Percentiles rank a stretch among this genome's conserved stretches.
phyloP scores from a whole-genome alignment of 2,113 vertebrate genomes.

The Pangasianodon gigas region DNA sequence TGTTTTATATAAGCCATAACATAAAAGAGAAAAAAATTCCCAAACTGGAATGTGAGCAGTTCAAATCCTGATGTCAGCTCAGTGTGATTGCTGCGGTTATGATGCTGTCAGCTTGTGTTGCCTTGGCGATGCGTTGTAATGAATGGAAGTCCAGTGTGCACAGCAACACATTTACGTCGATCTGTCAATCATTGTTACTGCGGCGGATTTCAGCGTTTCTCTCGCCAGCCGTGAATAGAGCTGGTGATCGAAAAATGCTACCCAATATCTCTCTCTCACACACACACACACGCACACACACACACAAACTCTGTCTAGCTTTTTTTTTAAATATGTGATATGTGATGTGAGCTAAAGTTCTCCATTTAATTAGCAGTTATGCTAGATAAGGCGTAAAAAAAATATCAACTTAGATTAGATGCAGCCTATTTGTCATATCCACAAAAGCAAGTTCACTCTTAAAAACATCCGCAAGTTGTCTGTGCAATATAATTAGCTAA shows the following conservation, averaged over 20 bases:
- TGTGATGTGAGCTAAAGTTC: neutral
- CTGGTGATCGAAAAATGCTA: conserved; percentile 23
- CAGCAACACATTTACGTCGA: conserved; percentile 34
- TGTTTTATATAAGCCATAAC: conserved; percentile 2
- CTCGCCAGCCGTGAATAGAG: conserved; percentile 24
- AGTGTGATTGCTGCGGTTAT: conserved; percentile 36
- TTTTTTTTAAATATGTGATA: neutral
- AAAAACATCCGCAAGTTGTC: neutral
- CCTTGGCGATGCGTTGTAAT: conserved; percentile 39
- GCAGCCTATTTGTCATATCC: neutral
- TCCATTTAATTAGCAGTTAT: neutral
- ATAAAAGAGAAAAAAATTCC: neutral
- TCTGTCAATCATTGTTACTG: conserved; percentile 53
- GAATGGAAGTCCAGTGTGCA: conserved; percentile 38
- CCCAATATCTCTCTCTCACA: neutral
- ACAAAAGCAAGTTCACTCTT: neutral
- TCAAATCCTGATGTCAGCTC: conserved; percentile 24
- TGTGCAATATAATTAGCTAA: neutral
- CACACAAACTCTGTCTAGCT: neutral
- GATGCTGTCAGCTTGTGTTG: conserved; percentile 36
- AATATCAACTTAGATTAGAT: neutral
- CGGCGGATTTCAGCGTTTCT: conserved; percentile 5
- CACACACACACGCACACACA: neutral
- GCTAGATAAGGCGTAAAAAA: neutral
- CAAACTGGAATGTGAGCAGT: conserved; percentile 37